These are phyloP conservation scores for Oophaga pumilio DNA, from an alignment of 2,113 vertebrate species.

Conservation along the genomic window DNA sequence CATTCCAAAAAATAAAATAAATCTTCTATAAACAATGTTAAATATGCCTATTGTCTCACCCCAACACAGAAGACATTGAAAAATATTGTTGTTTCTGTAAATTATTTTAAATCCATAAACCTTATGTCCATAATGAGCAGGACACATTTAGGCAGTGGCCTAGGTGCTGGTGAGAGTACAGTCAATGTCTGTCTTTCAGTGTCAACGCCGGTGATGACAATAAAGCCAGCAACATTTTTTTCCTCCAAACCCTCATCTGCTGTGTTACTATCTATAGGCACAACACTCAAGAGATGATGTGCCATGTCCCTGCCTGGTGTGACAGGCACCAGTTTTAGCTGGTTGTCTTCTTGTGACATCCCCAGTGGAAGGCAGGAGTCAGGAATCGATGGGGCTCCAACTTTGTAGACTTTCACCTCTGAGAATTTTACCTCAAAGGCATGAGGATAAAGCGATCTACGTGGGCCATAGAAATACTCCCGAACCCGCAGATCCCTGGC, in stretches of 20 bases:
- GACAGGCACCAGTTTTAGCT: constrained; percentile 94
- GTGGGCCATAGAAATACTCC: constrained; percentile 96
- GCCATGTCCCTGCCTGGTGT: constrained; percentile 94
- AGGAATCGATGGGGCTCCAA: constrained; percentile 94
- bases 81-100: not conserved
- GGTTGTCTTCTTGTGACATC: constrained; percentile 98
- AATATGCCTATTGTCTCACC: not conserved
- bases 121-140: constrained; percentile 98
- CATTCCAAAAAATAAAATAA: not conserved
- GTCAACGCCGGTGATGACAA: constrained; percentile 93
- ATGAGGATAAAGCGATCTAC: constrained; percentile 92
- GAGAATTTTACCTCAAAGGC: constrained; percentile 95
- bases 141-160: constrained; percentile 90
- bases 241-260: constrained; percentile 81
- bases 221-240: constrained; percentile 93
- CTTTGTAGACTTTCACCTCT: constrained; percentile 96
- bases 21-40: not conserved
- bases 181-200: constrained; percentile 92
- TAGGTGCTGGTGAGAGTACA: constrained; percentile 88
- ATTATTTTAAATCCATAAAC: constrained; percentile 92
- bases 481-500: constrained; percentile 91
- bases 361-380: constrained; percentile 96
- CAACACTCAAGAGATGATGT: constrained; percentile 94
- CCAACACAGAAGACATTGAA: not conserved
- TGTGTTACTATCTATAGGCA: constrained; percentile 80